These are phyloP conservation scores for Stichodactyla helianthus DNA, from an alignment of 64 coral and sea anemone species.

Conservation along the genomic window DNA sequence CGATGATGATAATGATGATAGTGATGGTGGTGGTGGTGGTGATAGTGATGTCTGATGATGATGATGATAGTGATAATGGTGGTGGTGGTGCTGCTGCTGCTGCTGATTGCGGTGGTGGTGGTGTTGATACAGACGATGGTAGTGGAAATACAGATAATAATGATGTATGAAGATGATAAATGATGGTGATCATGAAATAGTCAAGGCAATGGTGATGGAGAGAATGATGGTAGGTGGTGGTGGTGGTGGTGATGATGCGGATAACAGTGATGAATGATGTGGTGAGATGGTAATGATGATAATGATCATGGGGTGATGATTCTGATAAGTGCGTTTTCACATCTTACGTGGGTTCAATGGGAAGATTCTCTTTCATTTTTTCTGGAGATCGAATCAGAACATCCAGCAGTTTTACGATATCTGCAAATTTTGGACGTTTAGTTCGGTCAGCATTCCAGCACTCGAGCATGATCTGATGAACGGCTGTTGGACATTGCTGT, in stretches of 20 bases:
- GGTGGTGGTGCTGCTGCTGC: not conserved
- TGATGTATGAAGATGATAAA: too few species aligned
- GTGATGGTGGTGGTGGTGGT: not conserved
- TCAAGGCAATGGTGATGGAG: too few species aligned
- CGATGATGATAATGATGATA: not conserved
- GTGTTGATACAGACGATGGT: too few species aligned
- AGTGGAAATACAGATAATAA: too few species aligned
- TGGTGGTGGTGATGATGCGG: too few species aligned
- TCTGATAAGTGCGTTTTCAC: not conserved
- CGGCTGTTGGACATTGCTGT: slow-evolving; percentile 75
- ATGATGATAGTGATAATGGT: not conserved
- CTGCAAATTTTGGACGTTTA: slow-evolving; percentile 69
- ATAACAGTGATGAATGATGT: too few species aligned
- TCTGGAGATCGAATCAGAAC: slow-evolving; percentile 62
- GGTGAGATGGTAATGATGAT: too few species aligned
- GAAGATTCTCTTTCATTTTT: slow-evolving; percentile 63
- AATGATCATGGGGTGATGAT: not conserved
- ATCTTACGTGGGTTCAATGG: slow-evolving; percentile 51
- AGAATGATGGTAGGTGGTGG: too few species aligned
- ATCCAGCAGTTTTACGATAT: slow-evolving; percentile 70
- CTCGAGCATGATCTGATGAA: slow-evolving; percentile 82
- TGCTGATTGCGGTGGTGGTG: not conserved
- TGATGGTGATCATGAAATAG: too few species aligned
- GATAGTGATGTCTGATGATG: not conserved
- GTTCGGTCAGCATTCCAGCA: slow-evolving; percentile 76